Conservation (phyloP, 2,797 vertebrate species). For the Petrocephalus schoutedeni region DNA sequence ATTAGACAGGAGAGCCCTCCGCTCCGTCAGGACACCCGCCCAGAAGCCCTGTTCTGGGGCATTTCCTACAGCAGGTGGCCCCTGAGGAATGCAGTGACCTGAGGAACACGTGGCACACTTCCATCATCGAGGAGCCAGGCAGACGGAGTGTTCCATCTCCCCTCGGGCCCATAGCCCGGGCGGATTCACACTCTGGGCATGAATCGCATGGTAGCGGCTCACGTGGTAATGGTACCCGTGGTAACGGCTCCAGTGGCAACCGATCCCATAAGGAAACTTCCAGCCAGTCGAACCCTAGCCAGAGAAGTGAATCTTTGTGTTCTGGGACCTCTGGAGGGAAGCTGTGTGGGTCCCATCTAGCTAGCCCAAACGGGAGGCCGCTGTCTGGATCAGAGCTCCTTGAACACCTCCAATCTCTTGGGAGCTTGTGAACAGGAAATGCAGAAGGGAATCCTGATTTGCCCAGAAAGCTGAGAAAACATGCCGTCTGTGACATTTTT, state of each 20-base stretch:
- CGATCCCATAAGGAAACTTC: constrained; percentile 35
- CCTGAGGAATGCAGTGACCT: constrained; percentile 23
- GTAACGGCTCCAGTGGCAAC: constrained; percentile 39
- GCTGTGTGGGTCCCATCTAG: constrained; percentile 26
- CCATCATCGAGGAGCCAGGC: constrained; percentile 27
- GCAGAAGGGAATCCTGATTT: neutral
- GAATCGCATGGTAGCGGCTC: constrained; percentile 42
- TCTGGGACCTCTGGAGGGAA: constrained; percentile 29
- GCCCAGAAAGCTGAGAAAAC: neutral
- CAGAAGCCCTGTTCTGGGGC: constrained; percentile 20
- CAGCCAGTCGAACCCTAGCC: constrained; percentile 41
- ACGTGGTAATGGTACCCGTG: constrained; percentile 34
- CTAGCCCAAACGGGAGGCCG: constrained; percentile 27
- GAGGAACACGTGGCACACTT: constrained; percentile 17
- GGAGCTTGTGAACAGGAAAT: constrained; percentile 9
- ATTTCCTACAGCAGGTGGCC: constrained; percentile 16
- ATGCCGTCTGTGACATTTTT: neutral
- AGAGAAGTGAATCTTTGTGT: constrained; percentile 39
- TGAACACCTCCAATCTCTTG: constrained; percentile 36
- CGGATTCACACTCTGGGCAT: constrained; percentile 40
- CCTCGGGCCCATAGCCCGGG: constrained; percentile 31
- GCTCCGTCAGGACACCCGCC: neutral
- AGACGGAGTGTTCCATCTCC: constrained; percentile 15
- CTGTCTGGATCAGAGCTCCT: constrained; percentile 26
- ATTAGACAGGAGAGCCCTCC: constrained; percentile 34